Conservation (phyloP, 2,113 vertebrate genomes). For the Rhynchomys soricoides region DNA sequence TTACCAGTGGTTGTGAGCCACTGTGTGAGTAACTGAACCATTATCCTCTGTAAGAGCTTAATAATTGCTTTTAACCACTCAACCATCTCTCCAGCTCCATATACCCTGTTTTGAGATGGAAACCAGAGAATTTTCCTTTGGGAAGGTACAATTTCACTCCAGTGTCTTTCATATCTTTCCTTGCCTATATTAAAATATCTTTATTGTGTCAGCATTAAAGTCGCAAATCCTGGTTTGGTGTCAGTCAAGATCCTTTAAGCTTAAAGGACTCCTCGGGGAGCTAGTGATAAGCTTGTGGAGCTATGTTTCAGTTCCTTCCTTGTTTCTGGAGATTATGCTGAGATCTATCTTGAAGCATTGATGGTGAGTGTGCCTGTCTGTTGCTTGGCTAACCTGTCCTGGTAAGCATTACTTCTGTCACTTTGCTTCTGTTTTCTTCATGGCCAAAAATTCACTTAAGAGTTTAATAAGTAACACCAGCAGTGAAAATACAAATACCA, state of each 20-base stretch:
- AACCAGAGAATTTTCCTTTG: not conserved
- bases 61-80: not conserved
- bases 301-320: not conserved
- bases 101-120: not conserved
- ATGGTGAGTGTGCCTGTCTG: not conserved
- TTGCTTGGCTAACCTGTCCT: not conserved
- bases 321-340: not conserved
- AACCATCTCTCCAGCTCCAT: not conserved
- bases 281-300: not conserved
- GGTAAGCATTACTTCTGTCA: not conserved
- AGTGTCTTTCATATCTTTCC: not conserved
- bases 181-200: not conserved
- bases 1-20: not conserved
- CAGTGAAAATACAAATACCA: not conserved
- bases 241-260: not conserved
- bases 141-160: not conserved
- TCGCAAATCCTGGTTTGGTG: not conserved
- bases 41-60: not conserved
- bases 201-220: not conserved
- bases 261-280: not conserved
- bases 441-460: not conserved
- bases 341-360: not conserved
- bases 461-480: not conserved
- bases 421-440: not conserved
- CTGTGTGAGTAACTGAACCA: not conserved